Conservation (phyloP, 1,140 invertebrate genomes). For the Ceratina japonica region DNA sequence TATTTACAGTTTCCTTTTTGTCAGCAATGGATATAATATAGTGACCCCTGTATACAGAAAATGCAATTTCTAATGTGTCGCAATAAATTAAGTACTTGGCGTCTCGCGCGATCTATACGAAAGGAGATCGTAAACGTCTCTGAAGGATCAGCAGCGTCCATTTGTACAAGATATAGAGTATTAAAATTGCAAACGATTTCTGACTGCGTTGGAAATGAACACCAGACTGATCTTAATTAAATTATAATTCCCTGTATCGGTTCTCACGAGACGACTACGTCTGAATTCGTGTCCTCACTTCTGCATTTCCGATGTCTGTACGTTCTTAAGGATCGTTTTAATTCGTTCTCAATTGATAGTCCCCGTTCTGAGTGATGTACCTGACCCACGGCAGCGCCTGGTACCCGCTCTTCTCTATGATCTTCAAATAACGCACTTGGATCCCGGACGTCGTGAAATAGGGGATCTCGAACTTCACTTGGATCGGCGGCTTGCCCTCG, state of each 20-base stretch:
- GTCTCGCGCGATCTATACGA: background rate
- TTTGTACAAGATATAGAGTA: too few species aligned
- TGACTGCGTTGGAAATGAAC: too few species aligned
- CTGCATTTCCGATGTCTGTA: background rate
- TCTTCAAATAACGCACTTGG: conserved; percentile 98
- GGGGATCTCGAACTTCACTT: conserved; percentile 99
- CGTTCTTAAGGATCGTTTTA: conserved; percentile 76
- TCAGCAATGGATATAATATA: background rate
- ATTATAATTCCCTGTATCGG: too few species aligned
- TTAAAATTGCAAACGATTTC: too few species aligned
- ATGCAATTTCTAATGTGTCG: conserved; percentile 21
- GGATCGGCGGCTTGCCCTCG: conserved; percentile 98
- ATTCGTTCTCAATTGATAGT: conserved; percentile 98
- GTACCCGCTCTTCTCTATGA: conserved; percentile 99
- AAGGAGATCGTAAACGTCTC: background rate
- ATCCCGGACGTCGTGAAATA: conserved; percentile 99
- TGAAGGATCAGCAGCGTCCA: background rate
- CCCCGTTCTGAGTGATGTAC: conserved; percentile 99
- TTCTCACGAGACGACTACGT: too few species aligned
- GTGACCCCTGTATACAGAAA: conserved; percentile 27
- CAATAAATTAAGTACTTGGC: conserved; percentile 49
- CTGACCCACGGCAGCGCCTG: conserved; percentile 99
- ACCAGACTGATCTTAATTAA: too few species aligned
- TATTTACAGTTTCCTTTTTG: conserved; percentile 46
- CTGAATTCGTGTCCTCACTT: conserved; percentile 19